Base-by-base conservation (phyloP, 2,888 invertebrate genomes). In the Ophion ellenae region DNA sequence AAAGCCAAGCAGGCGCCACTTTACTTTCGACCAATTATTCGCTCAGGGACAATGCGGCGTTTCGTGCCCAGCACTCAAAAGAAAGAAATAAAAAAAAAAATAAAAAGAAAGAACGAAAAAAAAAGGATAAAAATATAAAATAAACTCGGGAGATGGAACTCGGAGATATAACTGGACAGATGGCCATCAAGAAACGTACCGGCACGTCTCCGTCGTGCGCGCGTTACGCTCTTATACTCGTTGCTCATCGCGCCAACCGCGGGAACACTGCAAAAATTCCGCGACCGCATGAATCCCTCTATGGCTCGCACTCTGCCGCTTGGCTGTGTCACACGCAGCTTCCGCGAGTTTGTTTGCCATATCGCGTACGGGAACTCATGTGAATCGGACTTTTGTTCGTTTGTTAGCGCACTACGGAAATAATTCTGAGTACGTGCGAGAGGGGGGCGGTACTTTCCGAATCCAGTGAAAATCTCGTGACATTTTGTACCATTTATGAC, bases 21-120 rank as follows among this genome's bases (percentile, higher is more conserved):
- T 87, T 87, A 87, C 86, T 87, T 87, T 85, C 85, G 85, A 87
- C 77, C 85, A 85, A 87, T 85, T 87, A 85, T 83, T 85, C 70
- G 57, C 74, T 66, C 69, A 71, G 77, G 67, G 73, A 83, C 83
- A 76, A 82, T 86, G 77, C 69, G 71, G 28, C 47, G 57, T 71
- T 76, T 66, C 47, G 64, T 71, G 24, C 69, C 24, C n/a, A 45
- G 28, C 53, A 64, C 53, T 53, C 69, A 69, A 73, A 53, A 66
- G 47, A 63, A 28, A 77, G 47, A 71, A 63, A 70, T 14, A 74
- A 40, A 20, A n/a, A 40, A 20, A n/a, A 70, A 28, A 14, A 53
- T 17, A 53, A 17, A 17, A 53, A 5, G 53, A 61, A 32, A 36
- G n/a, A 53, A 14, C 24, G n/a, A 77, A 32, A 40, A 67, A 53